Conservation (phyloP, 2,888 invertebrate species). For the Euzophera pinguis region DNA sequence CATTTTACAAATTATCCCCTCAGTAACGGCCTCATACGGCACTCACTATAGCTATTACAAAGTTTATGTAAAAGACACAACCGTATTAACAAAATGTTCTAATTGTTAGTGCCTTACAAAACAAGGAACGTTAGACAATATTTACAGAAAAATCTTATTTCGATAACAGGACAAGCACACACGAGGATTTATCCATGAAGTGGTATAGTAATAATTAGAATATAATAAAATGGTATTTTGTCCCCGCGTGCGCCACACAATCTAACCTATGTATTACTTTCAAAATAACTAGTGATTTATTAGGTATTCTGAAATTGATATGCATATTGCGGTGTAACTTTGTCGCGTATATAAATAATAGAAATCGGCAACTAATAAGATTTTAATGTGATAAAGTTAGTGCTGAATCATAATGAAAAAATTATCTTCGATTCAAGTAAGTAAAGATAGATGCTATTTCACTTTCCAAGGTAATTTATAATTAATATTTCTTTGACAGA, state of each 20-base stretch:
- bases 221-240: slow-evolving; percentile 13
- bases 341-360: slow-evolving; percentile 13
- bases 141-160: slow-evolving; percentile 51
- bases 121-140: slow-evolving; percentile 59
- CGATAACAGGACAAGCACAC: slow-evolving; percentile 25
- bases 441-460: too few species aligned
- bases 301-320: slow-evolving; percentile 59
- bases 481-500: too few species aligned
- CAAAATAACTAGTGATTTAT: slow-evolving; percentile 48
- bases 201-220: not conserved
- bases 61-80: slow-evolving; percentile 58
- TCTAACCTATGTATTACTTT: slow-evolving; percentile 33
- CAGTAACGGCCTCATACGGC: slow-evolving; percentile 48
- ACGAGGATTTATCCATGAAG: slow-evolving; percentile 20
- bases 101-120: slow-evolving; percentile 63
- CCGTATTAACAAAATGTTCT: slow-evolving; percentile 58
- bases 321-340: slow-evolving; percentile 53
- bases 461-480: too few species aligned
- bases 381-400: too few species aligned
- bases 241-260: slow-evolving; percentile 26
- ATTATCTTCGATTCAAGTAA: too few species aligned
- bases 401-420: too few species aligned
- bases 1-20: slow-evolving; percentile 56
- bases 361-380: not conserved
- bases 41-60: slow-evolving; percentile 51